Evolutionary conservation across 2,113 vertebrate genomes (phyloP), one percentile per base, ranked within the genome.

Genomic region (Micronycteris hirsuta): DNA sequence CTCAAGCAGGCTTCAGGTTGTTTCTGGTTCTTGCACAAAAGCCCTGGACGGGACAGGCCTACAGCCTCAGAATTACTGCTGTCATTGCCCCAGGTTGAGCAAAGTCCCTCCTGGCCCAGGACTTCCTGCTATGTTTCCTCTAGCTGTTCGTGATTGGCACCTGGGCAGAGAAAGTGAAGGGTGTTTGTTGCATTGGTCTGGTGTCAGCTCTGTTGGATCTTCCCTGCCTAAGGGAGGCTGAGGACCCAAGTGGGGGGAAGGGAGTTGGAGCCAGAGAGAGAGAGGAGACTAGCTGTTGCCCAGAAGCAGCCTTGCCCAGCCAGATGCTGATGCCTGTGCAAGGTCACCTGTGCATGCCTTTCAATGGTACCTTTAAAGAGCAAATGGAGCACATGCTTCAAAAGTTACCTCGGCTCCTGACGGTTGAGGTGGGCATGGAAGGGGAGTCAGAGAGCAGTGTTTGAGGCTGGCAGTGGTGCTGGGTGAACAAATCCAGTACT

Each of bases 401-500:
- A 68, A 85, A 58, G 19, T 56, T 31, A 86, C 7, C 8, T 4
- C 71, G 84, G n/a, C 43, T 87, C 52, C 47, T 4, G n/a, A 36
- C 36, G 17, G 9, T 19, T 3, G 61, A 26, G 56, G 78, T 33
- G 33, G 10, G 20, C 43, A 14, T 38, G 86, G n/a, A n/a, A 43
- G 38, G 7, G 54, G 33, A n/a, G 19, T 19, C 5, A 15, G 87
- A 82, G 67, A 54, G 28, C 3, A 0, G 4, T 68, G 77, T 78
- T 61, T 63, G 56, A 49, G 89, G 63, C 58, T 19, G 28, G 47
- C 61, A 31, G 68, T 52, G 33, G 78, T 73, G 49, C 28, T 6
- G 63, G 54, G 56, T 26, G 91, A 90, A 54, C 52, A 68, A 92
- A 77, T 63, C 78, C 85, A 93, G 82, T 4, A 24, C 14, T 33